Evolutionary conservation across 2,113 vertebrate genomes (phyloP).

Genomic region (Diadophis punctatus): DNA sequence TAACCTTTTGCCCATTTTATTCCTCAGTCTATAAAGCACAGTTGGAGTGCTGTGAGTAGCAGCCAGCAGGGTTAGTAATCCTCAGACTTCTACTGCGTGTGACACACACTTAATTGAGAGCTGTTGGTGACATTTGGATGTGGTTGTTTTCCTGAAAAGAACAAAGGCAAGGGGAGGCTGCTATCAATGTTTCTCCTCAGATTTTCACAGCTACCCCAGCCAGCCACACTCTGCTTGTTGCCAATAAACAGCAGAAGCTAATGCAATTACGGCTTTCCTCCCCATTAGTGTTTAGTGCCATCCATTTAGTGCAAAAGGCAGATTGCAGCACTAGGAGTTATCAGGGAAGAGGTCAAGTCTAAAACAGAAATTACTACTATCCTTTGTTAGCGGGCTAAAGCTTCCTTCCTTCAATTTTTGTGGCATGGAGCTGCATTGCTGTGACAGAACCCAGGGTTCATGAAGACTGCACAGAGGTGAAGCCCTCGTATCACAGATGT

Average conservation of each 20-base stretch:
- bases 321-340: not conserved
- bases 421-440: not conserved
- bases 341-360: not conserved
- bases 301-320: not conserved
- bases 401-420: not conserved
- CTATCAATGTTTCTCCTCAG: not conserved
- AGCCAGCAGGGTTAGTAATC: not conserved
- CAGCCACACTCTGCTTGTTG: not conserved
- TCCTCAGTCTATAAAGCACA: slow-evolving; percentile 10
- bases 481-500: not conserved
- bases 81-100: not conserved
- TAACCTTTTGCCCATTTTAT: slow-evolving; percentile 10
- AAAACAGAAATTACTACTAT: not conserved
- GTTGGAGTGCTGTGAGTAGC: not conserved
- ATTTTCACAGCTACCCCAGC: not conserved
- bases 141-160: slow-evolving; percentile 10
- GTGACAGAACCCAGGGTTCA: not conserved
- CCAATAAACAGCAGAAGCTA: not conserved
- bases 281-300: not conserved
- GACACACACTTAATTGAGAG: slow-evolving; percentile 14
- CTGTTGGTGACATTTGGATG: slow-evolving; percentile 16
- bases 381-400: not conserved
- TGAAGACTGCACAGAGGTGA: not conserved
- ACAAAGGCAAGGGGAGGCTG: not conserved
- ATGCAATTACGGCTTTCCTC: not conserved